A percentile compares a stretch with the other conserved stretches of the same genome.
phyloP scores from a whole-genome alignment of 2,888 invertebrate genomes.

The Archips crataeganus region DNA sequence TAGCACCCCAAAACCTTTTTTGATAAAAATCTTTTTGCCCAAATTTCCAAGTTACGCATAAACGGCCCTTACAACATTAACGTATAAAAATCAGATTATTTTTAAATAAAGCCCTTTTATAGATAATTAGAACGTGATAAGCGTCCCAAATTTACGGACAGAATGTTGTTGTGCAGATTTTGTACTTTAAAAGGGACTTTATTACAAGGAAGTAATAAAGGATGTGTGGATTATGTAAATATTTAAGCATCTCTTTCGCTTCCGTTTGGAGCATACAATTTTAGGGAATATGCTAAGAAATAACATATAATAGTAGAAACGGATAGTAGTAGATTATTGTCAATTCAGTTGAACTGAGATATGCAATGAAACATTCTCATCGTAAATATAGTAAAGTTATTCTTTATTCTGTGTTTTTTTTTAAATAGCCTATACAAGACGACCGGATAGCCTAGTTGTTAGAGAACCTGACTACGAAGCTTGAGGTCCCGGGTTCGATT shows the following conservation, averaged over 20 bases:
- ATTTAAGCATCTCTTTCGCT: constrained; percentile 20
- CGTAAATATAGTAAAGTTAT: too few species aligned
- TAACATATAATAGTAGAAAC: not conserved
- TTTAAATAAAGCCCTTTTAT: constrained; percentile 37
- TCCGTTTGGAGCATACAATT: constrained; percentile 21
- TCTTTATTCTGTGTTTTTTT: too few species aligned
- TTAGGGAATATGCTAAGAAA: constrained; percentile 3
- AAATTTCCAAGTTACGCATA: not conserved
- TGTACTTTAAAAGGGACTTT: not conserved
- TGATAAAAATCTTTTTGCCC: constrained; percentile 14
- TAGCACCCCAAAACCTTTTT: constrained; percentile 3
- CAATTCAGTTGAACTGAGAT: too few species aligned
- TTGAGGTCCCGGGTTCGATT: too few species aligned
- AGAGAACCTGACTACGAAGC: too few species aligned
- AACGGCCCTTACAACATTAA: constrained; percentile 14
- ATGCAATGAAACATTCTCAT: too few species aligned
- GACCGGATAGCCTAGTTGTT: too few species aligned
- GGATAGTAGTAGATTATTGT: not conserved
- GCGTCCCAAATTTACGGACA: constrained; percentile 23
- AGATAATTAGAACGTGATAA: constrained; percentile 40
- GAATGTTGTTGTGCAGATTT: constrained; percentile 10
- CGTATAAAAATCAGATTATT: constrained; percentile 32
- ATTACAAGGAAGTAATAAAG: not conserved
- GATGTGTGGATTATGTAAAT: constrained; percentile 8
- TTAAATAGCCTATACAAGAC: too few species aligned